Conservation (phyloP, 1,140 invertebrate genomes). For the Aporrectodea caliginosa region DNA sequence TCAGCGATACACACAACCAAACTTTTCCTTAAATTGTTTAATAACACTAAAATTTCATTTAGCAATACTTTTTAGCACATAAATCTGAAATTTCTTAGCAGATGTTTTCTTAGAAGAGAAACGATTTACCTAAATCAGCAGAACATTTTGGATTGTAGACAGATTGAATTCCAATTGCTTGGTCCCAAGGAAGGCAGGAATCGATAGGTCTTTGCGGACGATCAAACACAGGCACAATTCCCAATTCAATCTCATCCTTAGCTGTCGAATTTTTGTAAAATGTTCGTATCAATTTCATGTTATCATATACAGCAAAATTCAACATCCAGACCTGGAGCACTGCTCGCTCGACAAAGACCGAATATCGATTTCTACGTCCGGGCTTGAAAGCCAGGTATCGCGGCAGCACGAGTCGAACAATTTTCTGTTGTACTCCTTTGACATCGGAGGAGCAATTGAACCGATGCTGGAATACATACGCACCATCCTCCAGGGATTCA, state of each 20-base stretch:
- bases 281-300: not conserved
- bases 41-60: too few species aligned
- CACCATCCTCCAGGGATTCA: not conserved
- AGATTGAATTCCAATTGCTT: not conserved
- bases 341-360: not conserved
- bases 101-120: not conserved
- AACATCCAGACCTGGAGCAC: constrained; percentile 4
- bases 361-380: constrained; percentile 10
- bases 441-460: not conserved
- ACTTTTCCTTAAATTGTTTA: too few species aligned
- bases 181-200: not conserved
- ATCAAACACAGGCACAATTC: not conserved
- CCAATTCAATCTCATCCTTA: not conserved
- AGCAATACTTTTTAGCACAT: too few species aligned
- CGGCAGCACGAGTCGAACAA: not conserved
- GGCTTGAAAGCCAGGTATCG: constrained; percentile 16
- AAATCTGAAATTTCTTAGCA: too few species aligned
- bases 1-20: too few species aligned
- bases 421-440: not conserved
- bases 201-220: not conserved
- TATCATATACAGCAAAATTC: not conserved
- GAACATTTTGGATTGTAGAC: constrained; percentile 9
- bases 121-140: not conserved
- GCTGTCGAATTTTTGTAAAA: constrained; percentile 2
- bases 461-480: not conserved